Conservation (phyloP, 2,113 vertebrate species). For the Cynocephalus volans region DNA sequence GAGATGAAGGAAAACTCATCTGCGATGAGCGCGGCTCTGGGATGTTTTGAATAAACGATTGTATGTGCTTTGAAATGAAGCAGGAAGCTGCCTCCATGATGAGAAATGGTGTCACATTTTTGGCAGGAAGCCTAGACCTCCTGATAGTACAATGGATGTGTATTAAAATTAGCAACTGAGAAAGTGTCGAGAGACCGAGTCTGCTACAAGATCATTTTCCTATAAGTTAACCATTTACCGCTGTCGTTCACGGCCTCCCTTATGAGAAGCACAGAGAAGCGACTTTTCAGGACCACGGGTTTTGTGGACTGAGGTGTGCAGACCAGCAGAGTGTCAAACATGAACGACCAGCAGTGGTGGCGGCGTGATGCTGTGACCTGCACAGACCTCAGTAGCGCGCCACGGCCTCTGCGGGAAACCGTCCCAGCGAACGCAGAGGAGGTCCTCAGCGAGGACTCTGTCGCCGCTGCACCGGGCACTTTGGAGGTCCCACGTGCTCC, state of each 20-base stretch:
- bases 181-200: neutral
- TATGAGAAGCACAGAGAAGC: conserved; percentile 43
- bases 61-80: neutral
- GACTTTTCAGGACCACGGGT: neutral
- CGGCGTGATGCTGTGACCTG: too few species aligned
- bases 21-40: neutral
- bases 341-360: rapidly evolving
- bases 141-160: neutral
- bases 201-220: neutral
- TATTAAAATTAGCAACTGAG: neutral
- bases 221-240: neutral
- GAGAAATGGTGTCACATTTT: neutral
- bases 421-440: too few species aligned
- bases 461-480: too few species aligned
- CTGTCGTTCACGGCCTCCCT: neutral
- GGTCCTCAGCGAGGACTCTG: too few species aligned
- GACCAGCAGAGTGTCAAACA: rapidly evolving
- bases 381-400: rapidly evolving
- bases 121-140: neutral
- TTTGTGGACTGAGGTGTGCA: neutral
- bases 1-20: neutral
- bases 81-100: neutral
- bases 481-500: rapidly evolving
- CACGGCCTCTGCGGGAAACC: neutral
- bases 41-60: neutral